A percentile compares a stretch with the other conserved stretches of the same genome.
phyloP scores from a whole-genome alignment of 2,888 invertebrate species.

The Polyommatus icarus region DNA sequence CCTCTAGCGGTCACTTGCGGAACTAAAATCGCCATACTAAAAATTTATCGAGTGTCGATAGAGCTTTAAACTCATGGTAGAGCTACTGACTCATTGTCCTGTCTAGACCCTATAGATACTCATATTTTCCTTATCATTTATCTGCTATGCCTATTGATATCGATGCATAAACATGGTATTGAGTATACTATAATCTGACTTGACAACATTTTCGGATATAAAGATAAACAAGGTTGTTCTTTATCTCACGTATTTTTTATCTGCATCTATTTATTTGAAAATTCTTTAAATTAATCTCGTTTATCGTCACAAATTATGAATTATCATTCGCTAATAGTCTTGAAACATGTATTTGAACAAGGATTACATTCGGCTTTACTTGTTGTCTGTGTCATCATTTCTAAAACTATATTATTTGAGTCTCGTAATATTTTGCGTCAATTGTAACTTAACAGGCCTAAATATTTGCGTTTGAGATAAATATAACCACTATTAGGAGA shows the following conservation, averaged over 20 bases:
- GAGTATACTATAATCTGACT: no score
- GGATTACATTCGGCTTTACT: no score
- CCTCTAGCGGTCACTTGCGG: no score
- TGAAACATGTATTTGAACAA: background rate
- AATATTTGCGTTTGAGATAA: conserved; percentile 4
- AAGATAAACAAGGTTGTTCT: background rate
- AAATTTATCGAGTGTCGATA: no score
- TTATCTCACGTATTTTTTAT: conserved; percentile 1
- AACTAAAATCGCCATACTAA: no score
- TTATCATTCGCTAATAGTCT: background rate
- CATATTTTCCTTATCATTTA: background rate
- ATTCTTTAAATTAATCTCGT: background rate
- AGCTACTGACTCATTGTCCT: background rate
- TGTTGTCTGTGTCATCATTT: no score
- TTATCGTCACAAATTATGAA: background rate
- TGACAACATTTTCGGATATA: background rate
- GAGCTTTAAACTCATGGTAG: no score
- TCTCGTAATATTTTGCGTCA: background rate
- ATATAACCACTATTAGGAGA: no score
- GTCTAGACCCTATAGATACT: background rate
- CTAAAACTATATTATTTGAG: background rate
- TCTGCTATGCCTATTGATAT: background rate
- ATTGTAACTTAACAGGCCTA: background rate
- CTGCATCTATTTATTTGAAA: background rate
- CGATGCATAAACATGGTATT: background rate